These are phyloP conservation scores for Scartelaos histophorus DNA, from an alignment of 2,113 vertebrate genomes.

Conservation along the genomic window DNA sequence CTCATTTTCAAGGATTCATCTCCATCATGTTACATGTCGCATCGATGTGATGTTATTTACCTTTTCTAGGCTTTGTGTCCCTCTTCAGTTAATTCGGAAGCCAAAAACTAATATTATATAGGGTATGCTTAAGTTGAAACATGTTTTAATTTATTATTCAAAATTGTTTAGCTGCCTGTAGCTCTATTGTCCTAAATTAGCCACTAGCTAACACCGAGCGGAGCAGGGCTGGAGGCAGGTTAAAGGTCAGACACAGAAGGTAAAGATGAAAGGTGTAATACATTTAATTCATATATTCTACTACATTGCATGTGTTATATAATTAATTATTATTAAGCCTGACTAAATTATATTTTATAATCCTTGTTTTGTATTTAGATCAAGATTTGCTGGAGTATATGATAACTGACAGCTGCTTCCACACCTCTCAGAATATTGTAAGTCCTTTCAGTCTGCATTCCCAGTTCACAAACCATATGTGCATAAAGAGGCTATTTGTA, in stretches of 20 bases:
- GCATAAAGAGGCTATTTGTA: constrained; percentile 59
- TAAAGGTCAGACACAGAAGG: not conserved
- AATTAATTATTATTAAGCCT: not conserved
- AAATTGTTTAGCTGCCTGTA: not conserved
- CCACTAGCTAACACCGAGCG: not conserved
- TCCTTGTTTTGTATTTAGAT: constrained; percentile 73
- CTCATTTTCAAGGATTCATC: not conserved
- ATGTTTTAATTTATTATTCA: not conserved
- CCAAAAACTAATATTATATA: not conserved
- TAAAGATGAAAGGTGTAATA: not conserved
- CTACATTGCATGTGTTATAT: not conserved
- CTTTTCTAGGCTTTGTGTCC: too few species aligned
- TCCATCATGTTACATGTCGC: not conserved
- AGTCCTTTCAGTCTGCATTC: constrained; percentile 56
- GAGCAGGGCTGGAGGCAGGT: not conserved
- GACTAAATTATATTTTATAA: not conserved
- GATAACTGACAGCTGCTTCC: constrained; percentile 82
- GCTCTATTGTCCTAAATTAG: not conserved
- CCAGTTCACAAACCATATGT: not conserved
- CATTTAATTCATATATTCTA: not conserved
- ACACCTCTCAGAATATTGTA: constrained; percentile 83
- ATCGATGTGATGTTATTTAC: not conserved
- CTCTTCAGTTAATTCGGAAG: not conserved
- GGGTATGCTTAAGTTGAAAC: not conserved
- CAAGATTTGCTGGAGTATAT: constrained; percentile 89